A percentile compares a stretch with the other conserved stretches of the same genome.
These are phyloP conservation scores for Alethe castanea DNA, from an alignment of 2,113 vertebrate species.

Conservation along the genomic window DNA sequence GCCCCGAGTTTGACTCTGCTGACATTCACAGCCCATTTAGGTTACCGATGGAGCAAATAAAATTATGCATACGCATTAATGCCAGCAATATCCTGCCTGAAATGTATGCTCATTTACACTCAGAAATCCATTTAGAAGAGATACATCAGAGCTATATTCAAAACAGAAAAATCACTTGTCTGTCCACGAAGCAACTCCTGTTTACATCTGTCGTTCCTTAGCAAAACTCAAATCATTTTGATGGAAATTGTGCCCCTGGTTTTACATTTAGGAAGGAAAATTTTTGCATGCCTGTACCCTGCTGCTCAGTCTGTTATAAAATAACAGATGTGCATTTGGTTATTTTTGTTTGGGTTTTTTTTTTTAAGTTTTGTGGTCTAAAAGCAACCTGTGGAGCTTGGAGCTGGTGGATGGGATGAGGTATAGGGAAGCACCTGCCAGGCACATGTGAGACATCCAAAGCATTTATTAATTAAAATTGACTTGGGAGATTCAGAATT, in stretches of 20 bases:
- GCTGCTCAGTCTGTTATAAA: background rate
- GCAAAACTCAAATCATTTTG: background rate
- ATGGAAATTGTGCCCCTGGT: background rate
- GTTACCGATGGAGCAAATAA: conserved; percentile 1
- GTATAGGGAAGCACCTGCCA: fast-evolving
- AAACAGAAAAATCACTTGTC: background rate
- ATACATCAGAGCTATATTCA: background rate
- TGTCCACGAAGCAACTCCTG: background rate
- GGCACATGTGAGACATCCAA: background rate
- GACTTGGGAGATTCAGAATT: background rate
- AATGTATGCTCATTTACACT: conserved; percentile 10
- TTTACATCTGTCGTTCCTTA: background rate
- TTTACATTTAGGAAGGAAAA: background rate
- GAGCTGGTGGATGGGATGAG: background rate
- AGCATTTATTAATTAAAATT: background rate
- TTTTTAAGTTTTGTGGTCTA: background rate
- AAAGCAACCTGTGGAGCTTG: background rate
- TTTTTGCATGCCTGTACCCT: fast-evolving
- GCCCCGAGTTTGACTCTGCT: background rate
- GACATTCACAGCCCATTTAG: conserved; percentile 48
- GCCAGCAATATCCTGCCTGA: background rate
- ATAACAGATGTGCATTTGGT: background rate
- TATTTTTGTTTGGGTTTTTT: background rate
- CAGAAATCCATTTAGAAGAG: conserved; percentile 1
- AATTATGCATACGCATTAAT: conserved; percentile 7